Evolutionary conservation across 2,797 vertebrate genomes (phyloP), one percentile per base, ranked within the genome.

Genomic region (Sebastolobus altivelis): DNA sequence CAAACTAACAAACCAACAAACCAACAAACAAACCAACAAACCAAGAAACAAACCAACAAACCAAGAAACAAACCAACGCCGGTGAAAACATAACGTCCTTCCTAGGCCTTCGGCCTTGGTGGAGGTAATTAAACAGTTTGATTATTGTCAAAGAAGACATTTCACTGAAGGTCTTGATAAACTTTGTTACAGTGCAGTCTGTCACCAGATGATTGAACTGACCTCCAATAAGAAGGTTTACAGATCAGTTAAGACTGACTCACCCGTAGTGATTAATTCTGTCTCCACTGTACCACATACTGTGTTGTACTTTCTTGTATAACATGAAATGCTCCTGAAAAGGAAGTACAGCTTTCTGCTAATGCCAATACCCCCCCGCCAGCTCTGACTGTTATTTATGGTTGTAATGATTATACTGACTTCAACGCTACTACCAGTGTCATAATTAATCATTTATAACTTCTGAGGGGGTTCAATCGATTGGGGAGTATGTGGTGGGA

Each of bases 391-490:
- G 14, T 74, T 78, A 56, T 76, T 66, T 67, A 37, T n/a, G 59
- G 37, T 58, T 29, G n/a, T 61, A 80, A 82, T 65, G 69, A 86
- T 84, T 59, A 20, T 29, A 75, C 46, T 63, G 73, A 71, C 71
- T 71, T 74, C 38, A 60, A 10, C 56, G 65, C 65, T 55, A 6
- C 75, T 60, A 77, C 54, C 68, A 43, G 72, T 76, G 29, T 89
- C 12, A 74, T 76, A 74, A 89, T 88, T 22, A 83, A 88, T 86
- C 60, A 83, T 88, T 73, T 43, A 86, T 70, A 65, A 35, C 68
- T 67, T 75, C 37, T 77, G 72, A 55, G 66, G 37, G 66, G 72
- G 31, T n/a, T 71, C 59, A 22, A 86, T 89, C 62, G 76, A 87
- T 86, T 54, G 65, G 37, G 38, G 46, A 76, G 58, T 20, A 38